phyloP scores from a whole-genome alignment of 2,797 vertebrate species.

The Coregonus ussuriensis region DNA sequence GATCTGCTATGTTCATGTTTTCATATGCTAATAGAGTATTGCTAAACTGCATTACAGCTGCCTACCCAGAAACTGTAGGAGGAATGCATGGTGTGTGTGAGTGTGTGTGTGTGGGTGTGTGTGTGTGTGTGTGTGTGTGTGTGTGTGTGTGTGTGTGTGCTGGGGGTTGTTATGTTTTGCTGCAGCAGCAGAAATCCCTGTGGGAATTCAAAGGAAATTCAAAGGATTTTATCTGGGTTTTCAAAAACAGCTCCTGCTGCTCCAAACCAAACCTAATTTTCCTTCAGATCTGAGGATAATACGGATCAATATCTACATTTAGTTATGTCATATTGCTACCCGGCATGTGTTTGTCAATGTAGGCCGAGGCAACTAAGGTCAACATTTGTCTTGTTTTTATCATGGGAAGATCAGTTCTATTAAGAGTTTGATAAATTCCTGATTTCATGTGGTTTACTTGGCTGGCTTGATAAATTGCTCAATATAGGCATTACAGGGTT shows the following conservation, averaged over 20 bases:
- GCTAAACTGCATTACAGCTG: slow-evolving; percentile 8
- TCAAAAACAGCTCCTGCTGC: slow-evolving; percentile 52
- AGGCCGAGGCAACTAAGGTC: neutral
- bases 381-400: neutral
- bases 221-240: slow-evolving; percentile 47
- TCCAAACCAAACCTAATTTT: too few relatives aligned
- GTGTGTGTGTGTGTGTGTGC: neutral
- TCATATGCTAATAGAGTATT: neutral
- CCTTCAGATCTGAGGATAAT: neutral
- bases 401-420: neutral
- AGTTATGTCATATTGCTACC: neutral
- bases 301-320: neutral
- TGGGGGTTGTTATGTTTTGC: slow-evolving; percentile 33
- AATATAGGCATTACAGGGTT: too few relatives aligned
- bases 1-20: slow-evolving; percentile 19
- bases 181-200: slow-evolving; percentile 54
- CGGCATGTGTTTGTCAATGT: neutral
- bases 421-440: neutral
- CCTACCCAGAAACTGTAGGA: neutral
- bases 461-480: too few relatives aligned
- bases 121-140: slow-evolving; percentile 11
- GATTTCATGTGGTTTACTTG: too few relatives aligned
- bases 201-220: slow-evolving; percentile 65
- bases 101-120: neutral
- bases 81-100: neutral